Base-by-base conservation (phyloP, 1,140 invertebrate genomes). In the Trissolcus basalis region DNA sequence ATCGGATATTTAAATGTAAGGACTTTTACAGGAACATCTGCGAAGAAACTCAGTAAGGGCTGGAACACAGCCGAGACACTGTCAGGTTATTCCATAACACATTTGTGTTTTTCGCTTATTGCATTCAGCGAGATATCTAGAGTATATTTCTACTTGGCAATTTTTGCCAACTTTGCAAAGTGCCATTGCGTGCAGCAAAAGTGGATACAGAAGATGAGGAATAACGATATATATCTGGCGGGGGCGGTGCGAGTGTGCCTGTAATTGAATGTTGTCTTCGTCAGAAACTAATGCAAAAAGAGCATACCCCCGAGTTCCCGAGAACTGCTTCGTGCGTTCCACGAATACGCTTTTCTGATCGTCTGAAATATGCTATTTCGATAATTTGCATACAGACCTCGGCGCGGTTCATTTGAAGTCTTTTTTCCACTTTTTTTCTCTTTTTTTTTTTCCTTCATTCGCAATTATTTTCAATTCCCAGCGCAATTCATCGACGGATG, bases 1-100 rank as follows among this genome's bases (percentile, higher is more conserved):
- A 73, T 80, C 64, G 75, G 60, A 78, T 80, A 80, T 80, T 78
- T 80, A 80, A 77, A 78, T 80, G 72, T 78, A 80, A 80, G 60
- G 71, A 76, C 75, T 80, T 78, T 78, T 78, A 73, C 64, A 64
- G 76, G 70, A 80, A 73, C 78, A 80, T 80, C 67, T 76, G 78
- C 53, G 68, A 47, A 14, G 67, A 80, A 75, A 80, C 72, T 75
- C 59, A 74, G 77, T 80, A 77, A 80, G 75, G 74, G 71, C 54
- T 71, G 70, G 70, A 78, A 71, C 61, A 68, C 45, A 71, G 67
- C 61, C 67, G 67, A 74, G 67, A 60, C 76, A 59, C 65, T 71
- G 67, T 32, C 55, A 78, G 67, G 67, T 63, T 78, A 68, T 78
- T 78, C 67, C 76, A 71, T 78, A 74, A 78, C 70, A 74, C 70